Percentiles rank a stretch among this genome's conserved stretches.
These are phyloP conservation scores for Oplegnathus fasciatus DNA, from an alignment of 2,113 vertebrate species.

Conservation along the genomic window DNA sequence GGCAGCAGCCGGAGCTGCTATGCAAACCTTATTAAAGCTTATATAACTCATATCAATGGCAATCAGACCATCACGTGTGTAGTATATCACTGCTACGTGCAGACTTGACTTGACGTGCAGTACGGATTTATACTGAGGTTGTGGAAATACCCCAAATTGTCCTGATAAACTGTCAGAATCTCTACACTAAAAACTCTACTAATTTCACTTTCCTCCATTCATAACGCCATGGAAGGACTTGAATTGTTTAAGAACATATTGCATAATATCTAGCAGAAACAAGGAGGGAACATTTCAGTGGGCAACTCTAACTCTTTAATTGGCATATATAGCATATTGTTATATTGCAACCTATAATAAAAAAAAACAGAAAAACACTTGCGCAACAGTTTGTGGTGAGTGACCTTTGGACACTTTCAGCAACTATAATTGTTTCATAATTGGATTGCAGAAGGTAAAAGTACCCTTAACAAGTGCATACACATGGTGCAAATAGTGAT, in stretches of 20 bases:
- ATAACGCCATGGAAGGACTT: background rate
- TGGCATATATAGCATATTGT: no score
- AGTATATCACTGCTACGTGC: background rate
- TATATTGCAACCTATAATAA: background rate
- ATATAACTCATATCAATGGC: no score
- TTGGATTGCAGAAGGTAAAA: background rate
- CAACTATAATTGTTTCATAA: background rate
- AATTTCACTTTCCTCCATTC: background rate
- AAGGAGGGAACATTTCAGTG: background rate
- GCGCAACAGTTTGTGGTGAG: background rate
- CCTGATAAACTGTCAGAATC: background rate
- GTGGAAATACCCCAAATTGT: background rate
- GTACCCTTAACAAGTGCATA: background rate
- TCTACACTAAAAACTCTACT: background rate
- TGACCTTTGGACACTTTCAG: background rate
- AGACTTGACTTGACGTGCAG: no score
- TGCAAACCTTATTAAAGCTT: background rate
- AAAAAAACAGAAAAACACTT: background rate
- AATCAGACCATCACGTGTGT: background rate
- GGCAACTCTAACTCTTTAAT: no score
- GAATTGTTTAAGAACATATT: background rate
- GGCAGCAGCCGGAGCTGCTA: background rate
- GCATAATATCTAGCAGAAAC: background rate
- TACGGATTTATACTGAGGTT: background rate
- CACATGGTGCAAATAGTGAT: background rate